Evolutionary conservation across 2,797 vertebrate genomes (phyloP).

Genomic region (Sphaeramia orbicularis): DNA sequence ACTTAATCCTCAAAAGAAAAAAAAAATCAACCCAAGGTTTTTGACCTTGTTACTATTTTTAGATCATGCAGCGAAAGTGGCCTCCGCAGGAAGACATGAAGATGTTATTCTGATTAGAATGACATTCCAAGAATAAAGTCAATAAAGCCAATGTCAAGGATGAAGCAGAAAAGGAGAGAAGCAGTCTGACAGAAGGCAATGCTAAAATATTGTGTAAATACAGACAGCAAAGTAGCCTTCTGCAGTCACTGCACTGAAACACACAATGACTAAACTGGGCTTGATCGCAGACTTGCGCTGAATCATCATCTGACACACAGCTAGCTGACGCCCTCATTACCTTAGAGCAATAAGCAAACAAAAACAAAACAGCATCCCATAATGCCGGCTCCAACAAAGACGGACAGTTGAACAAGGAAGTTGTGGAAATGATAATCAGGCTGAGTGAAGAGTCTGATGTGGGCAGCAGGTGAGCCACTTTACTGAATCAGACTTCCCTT

Average conservation of each 20-base stretch:
- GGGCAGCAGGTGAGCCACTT: too few relatives aligned
- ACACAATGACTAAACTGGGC: conserved; percentile 38
- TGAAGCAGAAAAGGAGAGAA: conserved; percentile 14
- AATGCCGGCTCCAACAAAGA: conserved; percentile 17
- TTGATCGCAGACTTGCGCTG: conserved; percentile 50
- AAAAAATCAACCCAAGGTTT: conserved; percentile 44
- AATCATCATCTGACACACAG: conserved; percentile 60
- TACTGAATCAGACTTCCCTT: too few relatives aligned
- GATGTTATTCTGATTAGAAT: conserved; percentile 29
- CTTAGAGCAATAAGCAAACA: conserved; percentile 35
- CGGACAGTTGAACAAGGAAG: conserved; percentile 3
- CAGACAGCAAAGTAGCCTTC: conserved; percentile 22
- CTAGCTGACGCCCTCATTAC: conserved; percentile 32
- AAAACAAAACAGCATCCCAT: conserved; percentile 29
- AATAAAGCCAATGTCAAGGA: conserved; percentile 19
- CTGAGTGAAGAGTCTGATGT: background rate
- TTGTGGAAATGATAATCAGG: conserved; percentile 5
- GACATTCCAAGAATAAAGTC: conserved; percentile 28
- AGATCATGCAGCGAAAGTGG: conserved; percentile 17
- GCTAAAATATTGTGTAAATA: conserved; percentile 51
- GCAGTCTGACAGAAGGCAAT: conserved; percentile 24
- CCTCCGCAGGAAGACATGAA: conserved; percentile 8
- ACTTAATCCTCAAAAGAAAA: conserved; percentile 38
- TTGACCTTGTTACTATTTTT: conserved; percentile 60
- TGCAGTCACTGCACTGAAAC: conserved; percentile 25